Evolutionary conservation across 2,113 vertebrate species (phyloP).

Genomic region (Hemibagrus wyckioides): DNA sequence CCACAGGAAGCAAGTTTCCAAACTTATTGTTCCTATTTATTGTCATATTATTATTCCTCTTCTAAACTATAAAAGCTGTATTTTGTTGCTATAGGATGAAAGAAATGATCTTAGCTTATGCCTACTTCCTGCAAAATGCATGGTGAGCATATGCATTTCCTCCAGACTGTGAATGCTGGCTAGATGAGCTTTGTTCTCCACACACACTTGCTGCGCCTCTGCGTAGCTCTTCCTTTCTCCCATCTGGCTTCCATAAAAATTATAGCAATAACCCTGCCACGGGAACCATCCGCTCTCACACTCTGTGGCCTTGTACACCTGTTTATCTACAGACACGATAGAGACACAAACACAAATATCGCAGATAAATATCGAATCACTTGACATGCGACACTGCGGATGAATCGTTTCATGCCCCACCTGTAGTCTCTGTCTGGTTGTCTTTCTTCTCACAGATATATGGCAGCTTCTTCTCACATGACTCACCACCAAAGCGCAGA

Average conservation of each 20-base stretch:
- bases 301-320: constrained; percentile 74
- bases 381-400: background rate
- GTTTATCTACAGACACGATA: constrained; percentile 69
- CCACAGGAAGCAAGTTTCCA: background rate
- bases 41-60: background rate
- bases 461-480: constrained; percentile 79
- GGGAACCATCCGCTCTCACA: constrained; percentile 82
- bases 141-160: constrained; percentile 83
- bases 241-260: constrained; percentile 51
- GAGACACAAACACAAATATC: background rate
- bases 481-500: constrained; percentile 74
- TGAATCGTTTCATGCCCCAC: constrained; percentile 57
- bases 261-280: constrained; percentile 83
- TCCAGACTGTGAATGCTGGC: constrained; percentile 87
- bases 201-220: constrained; percentile 70
- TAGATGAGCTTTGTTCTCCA: constrained; percentile 64
- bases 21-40: background rate
- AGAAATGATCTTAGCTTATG: background rate
- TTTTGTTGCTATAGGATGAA: background rate
- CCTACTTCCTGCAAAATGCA: constrained; percentile 77
- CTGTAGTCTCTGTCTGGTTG: constrained; percentile 58
- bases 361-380: background rate
- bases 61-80: background rate
- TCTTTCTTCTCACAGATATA: constrained; percentile 86
- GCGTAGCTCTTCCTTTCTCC: constrained; percentile 60